Percentiles rank a stretch among this genome's conserved stretches.
Conservation (phyloP, 2,797 vertebrate genomes). For the Tiaroga cobitis region DNA sequence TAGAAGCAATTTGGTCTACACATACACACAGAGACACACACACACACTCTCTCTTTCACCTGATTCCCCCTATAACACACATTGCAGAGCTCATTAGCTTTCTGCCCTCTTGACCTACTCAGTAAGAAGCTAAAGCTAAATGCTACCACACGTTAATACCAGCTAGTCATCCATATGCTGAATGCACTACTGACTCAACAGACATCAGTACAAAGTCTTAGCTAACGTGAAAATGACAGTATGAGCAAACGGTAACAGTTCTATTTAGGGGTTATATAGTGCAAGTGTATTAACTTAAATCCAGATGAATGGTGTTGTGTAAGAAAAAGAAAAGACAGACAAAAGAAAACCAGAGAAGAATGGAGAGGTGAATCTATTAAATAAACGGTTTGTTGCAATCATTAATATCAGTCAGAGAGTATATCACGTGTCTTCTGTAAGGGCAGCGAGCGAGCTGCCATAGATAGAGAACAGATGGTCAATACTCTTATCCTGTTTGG, state of each 20-base stretch:
- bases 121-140: constrained; percentile 43
- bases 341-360: background rate
- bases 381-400: background rate
- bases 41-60: background rate
- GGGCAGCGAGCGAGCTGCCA: background rate
- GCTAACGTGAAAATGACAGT: background rate
- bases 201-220: background rate
- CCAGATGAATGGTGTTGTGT: background rate
- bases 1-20: background rate
- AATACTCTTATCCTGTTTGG: constrained; percentile 38
- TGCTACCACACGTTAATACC: background rate
- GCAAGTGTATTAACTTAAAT: background rate
- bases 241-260: background rate
- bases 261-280: background rate
- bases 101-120: constrained; percentile 54
- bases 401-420: background rate
- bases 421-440: background rate
- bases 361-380: background rate
- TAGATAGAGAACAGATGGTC: constrained; percentile 44
- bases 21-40: background rate
- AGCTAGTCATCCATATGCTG: background rate
- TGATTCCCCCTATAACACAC: constrained; percentile 25
- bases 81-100: constrained; percentile 48
- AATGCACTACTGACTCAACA: background rate
- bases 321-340: background rate